Percentiles rank a stretch among this genome's conserved stretches.
These are phyloP conservation scores for Agonopterix alstromeriana DNA, from an alignment of 2,888 invertebrate species.

Conservation along the genomic window DNA sequence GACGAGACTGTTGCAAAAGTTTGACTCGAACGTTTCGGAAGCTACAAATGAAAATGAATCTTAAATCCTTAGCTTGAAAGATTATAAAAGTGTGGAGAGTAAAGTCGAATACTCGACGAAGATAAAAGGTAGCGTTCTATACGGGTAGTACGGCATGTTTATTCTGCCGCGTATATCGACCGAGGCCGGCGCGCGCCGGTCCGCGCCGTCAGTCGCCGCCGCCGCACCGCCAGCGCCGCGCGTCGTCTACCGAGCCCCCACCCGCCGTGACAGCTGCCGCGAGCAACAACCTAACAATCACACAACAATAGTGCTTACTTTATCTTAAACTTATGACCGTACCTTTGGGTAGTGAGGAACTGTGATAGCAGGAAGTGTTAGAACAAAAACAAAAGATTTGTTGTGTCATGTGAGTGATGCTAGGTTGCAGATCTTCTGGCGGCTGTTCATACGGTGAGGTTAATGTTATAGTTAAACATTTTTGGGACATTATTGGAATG, in stretches of 20 bases:
- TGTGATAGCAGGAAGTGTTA: background rate
- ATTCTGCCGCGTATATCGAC: constrained; percentile 74
- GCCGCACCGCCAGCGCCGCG: constrained; percentile 37
- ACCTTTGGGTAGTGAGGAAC: no score
- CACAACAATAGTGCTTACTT: constrained; percentile 1
- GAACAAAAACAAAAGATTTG: constrained; percentile 26
- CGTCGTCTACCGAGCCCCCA: constrained; percentile 27
- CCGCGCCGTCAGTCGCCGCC: constrained; percentile 46
- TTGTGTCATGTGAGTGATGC: constrained; percentile 51
- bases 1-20: no score
- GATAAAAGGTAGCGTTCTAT: constrained; percentile 3
- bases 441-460: constrained; percentile 60
- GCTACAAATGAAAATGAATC: no score
- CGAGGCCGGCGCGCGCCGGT: constrained; percentile 57
- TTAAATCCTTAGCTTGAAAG: no score
- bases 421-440: constrained; percentile 44
- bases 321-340: no score
- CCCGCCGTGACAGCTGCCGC: constrained; percentile 44
- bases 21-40: no score
- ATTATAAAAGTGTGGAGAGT: no score
- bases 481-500: background rate
- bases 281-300: constrained; percentile 21
- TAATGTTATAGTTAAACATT: background rate
- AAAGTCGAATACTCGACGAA: background rate
- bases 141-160: constrained; percentile 64